A percentile compares a stretch with the other conserved stretches of the same genome.
Evolutionary conservation across 2,113 vertebrate species (phyloP).

Genomic region (Sander lucioperca): DNA sequence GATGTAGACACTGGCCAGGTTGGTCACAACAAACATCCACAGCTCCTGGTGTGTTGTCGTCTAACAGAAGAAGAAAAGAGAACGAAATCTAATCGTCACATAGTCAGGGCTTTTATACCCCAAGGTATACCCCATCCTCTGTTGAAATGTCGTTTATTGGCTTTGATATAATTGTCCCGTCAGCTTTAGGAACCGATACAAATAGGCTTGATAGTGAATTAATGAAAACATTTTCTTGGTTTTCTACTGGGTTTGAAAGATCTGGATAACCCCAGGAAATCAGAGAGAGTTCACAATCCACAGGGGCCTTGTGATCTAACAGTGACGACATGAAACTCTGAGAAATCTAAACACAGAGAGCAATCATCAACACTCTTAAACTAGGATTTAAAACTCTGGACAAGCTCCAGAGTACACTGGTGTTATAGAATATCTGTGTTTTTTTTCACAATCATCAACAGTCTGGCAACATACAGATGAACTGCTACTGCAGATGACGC

Average conservation of each 20-base stretch:
- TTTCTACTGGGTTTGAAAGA: neutral
- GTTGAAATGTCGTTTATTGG: neutral
- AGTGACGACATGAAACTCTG: slow-evolving; percentile 56
- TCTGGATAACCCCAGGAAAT: neutral
- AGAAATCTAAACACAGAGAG: slow-evolving; percentile 86
- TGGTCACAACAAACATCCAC: slow-evolving; percentile 94
- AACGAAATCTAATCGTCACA: neutral
- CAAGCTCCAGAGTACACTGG: neutral
- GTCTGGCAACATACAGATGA: neutral
- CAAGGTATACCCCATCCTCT: neutral
- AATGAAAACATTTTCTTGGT: neutral
- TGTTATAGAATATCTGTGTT: neutral
- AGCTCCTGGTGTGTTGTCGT: slow-evolving; percentile 94
- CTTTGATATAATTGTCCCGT: neutral
- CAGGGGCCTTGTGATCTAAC: neutral
- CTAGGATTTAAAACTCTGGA: neutral
- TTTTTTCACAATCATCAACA: neutral
- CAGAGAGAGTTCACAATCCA: neutral
- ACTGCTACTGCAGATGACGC: neutral
- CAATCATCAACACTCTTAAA: neutral
- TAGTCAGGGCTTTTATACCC: slow-evolving; percentile 30
- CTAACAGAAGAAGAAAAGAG: slow-evolving; percentile 65
- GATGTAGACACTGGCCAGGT: slow-evolving; percentile 95
- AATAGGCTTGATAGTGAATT: too few species aligned
- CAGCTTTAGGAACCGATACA: neutral